Conservation (phyloP, 2,888 invertebrate species). For the Synergus umbraculus region DNA sequence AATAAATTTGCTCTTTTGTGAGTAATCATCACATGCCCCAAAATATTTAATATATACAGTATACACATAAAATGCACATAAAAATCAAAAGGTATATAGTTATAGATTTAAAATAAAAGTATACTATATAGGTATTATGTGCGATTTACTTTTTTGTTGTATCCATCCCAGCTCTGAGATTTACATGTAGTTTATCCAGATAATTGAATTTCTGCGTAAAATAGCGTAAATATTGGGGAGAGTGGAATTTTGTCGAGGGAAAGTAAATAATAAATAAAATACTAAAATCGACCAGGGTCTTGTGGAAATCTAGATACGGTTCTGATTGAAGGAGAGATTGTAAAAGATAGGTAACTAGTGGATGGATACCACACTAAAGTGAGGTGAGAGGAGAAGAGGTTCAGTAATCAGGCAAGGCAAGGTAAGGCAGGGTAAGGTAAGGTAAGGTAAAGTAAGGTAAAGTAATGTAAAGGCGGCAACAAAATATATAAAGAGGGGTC, state of each 20-base stretch:
- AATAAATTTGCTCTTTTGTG: too few species aligned
- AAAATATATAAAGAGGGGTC: constrained; percentile 71
- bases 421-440: constrained; percentile 60
- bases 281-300: constrained; percentile 10
- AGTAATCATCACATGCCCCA: too few species aligned
- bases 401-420: constrained; percentile 42
- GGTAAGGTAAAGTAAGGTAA: constrained; percentile 60
- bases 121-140: too few species aligned
- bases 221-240: too few species aligned
- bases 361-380: constrained; percentile 11
- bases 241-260: not conserved
- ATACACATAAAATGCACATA: too few species aligned
- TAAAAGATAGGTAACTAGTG: constrained; percentile 41
- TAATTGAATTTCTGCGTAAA: too few species aligned
- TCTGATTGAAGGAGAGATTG: constrained; percentile 43
- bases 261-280: not conserved
- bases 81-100: too few species aligned
- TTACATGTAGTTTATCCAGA: too few species aligned
- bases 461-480: constrained; percentile 65
- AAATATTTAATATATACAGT: too few species aligned
- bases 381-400: constrained; percentile 48
- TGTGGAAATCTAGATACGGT: constrained; percentile 32
- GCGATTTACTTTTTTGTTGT: too few species aligned
- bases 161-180: too few species aligned
- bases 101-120: too few species aligned